These are phyloP conservation scores for Epinephelus moara DNA, from an alignment of 2,113 vertebrate species.

Conservation along the genomic window DNA sequence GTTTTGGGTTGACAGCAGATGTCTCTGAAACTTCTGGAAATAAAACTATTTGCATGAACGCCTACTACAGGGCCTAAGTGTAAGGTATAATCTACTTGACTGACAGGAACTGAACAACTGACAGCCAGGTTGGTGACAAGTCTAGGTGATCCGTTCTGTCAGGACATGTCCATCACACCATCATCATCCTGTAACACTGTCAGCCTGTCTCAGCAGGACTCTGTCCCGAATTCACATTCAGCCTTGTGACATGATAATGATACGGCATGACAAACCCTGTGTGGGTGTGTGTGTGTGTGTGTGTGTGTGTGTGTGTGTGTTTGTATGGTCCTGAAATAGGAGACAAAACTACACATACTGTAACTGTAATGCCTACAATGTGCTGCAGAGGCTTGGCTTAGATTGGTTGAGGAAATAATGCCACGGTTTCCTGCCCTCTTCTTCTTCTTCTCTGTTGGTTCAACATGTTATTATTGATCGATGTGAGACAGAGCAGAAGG, in stretches of 20 bases:
- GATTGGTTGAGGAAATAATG: background rate
- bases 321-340: background rate
- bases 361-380: background rate
- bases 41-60: background rate
- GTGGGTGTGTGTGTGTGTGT: background rate
- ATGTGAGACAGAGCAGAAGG: background rate
- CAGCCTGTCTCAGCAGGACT: slow-evolving; percentile 36
- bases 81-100: background rate
- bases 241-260: slow-evolving; percentile 26
- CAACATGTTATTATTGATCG: background rate
- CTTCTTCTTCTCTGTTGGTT: background rate
- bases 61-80: background rate
- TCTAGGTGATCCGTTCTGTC: slow-evolving; percentile 20
- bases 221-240: background rate
- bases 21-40: no score
- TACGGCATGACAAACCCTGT: background rate
- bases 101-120: background rate
- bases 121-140: slow-evolving; percentile 2
- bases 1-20: no score
- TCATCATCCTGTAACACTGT: slow-evolving; percentile 13
- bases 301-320: background rate
- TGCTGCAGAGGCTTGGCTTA: background rate
- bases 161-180: slow-evolving; percentile 19
- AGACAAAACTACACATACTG: background rate
- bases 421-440: no score